Evolutionary conservation across 1,140 invertebrate species (phyloP).

Genomic region (Eupristina koningsbergeri): DNA sequence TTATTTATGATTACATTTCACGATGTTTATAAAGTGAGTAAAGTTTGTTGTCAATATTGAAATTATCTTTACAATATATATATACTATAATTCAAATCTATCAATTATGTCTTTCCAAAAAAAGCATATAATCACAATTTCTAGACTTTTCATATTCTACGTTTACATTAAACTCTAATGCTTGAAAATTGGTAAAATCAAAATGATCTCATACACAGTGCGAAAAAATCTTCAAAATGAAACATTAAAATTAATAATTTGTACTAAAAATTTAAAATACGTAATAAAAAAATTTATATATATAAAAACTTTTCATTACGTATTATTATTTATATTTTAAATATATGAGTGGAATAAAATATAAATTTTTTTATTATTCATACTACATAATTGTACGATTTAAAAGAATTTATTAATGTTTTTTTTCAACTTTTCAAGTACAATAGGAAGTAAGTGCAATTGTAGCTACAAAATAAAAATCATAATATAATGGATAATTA

Average conservation of each 20-base stretch:
- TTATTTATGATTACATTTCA: background rate
- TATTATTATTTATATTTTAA: background rate
- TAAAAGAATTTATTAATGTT: background rate
- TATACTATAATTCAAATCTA: too few species aligned
- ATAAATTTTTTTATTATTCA: background rate
- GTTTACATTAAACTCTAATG: background rate
- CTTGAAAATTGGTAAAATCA: background rate
- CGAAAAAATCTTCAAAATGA: background rate
- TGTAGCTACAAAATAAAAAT: background rate
- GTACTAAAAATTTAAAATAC: background rate
- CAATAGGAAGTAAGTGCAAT: background rate
- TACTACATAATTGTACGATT: background rate
- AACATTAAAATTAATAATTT: background rate
- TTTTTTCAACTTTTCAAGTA: background rate
- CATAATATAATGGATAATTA: background rate
- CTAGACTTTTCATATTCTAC: background rate
- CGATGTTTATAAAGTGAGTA: background rate
- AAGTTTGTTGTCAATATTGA: too few species aligned
- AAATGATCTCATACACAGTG: background rate
- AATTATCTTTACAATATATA: too few species aligned
- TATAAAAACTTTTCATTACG: background rate
- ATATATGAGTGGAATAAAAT: background rate
- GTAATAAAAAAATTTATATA: background rate
- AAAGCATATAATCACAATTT: background rate
- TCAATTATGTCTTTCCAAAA: too few species aligned